Conservation (phyloP, 2,888 invertebrate genomes). For the Eretmocerus hayati region DNA sequence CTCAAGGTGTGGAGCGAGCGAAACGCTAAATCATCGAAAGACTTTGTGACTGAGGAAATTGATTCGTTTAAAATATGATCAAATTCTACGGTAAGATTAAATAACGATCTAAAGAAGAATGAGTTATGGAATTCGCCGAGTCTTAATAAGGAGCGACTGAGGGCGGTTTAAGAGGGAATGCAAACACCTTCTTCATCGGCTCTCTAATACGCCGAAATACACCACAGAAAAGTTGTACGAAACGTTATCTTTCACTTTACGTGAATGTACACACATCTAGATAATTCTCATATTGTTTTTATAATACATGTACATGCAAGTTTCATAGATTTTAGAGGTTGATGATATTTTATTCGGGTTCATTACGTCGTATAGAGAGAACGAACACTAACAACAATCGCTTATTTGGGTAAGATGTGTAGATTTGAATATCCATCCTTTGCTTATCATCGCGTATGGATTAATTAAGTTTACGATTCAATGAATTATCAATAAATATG, state of each 20-base stretch:
- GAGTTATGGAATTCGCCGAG: neutral
- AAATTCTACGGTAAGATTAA: too few species aligned
- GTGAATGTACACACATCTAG: constrained; percentile 23
- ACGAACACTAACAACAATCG: constrained; percentile 24
- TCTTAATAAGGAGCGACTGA: constrained; percentile 4
- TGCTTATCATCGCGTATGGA: constrained; percentile 20
- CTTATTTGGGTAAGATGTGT: constrained; percentile 25
- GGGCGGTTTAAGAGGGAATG: constrained; percentile 2
- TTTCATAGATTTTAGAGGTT: constrained; percentile 17
- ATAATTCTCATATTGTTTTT: constrained; percentile 19
- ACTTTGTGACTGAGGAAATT: too few species aligned
- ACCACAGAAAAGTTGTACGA: constrained; percentile 22
- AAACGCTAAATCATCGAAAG: too few species aligned
- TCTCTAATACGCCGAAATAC: constrained; percentile 8
- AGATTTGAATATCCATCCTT: constrained; percentile 23
- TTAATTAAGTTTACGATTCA: constrained; percentile 29
- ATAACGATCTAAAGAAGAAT: neutral
- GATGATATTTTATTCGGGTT: constrained; percentile 21
- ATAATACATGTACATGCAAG: constrained; percentile 11
- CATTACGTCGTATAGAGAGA: constrained; percentile 22
- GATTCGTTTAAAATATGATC: too few species aligned
- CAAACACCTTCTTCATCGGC: constrained; percentile 16
- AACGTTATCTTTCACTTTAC: constrained; percentile 18
- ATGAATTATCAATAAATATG: constrained; percentile 35
- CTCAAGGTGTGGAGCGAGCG: too few species aligned